Evolutionary conservation across 2,888 invertebrate species (phyloP).

Genomic region (Elaeidobius kamerunicus): DNA sequence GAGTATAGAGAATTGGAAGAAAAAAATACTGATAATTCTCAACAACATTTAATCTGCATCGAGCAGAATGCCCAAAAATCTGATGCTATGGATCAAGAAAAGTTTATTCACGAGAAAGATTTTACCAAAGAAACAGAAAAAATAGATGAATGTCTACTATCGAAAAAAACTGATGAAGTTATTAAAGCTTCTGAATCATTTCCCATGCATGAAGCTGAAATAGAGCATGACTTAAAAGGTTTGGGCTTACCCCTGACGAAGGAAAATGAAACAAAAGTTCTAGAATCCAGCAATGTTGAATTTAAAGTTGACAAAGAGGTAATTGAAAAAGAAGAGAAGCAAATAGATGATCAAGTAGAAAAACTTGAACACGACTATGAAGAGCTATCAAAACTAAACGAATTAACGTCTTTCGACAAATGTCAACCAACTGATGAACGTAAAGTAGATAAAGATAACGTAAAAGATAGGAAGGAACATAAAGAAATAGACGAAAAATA

Average conservation of each 20-base stretch:
- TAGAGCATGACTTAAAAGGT: too few relatives aligned
- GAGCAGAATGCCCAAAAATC: background rate
- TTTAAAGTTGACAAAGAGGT: background rate
- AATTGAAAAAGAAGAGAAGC: slow-evolving; percentile 29
- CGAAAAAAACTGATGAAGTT: too few relatives aligned
- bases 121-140: too few relatives aligned
- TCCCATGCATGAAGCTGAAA: too few relatives aligned
- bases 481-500: slow-evolving; percentile 27
- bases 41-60: too few relatives aligned
- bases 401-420: slow-evolving; percentile 30
- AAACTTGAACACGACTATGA: slow-evolving; percentile 25
- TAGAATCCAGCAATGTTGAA: background rate
- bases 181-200: too few relatives aligned
- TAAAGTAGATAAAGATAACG: slow-evolving; percentile 13
- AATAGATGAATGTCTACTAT: too few relatives aligned
- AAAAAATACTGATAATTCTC: slow-evolving; percentile 14
- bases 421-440: slow-evolving; percentile 17
- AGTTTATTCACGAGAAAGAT: too few relatives aligned
- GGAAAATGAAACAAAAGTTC: too few relatives aligned
- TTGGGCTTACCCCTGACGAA: too few relatives aligned
- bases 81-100: too few relatives aligned
- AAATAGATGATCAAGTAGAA: slow-evolving; percentile 28
- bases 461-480: slow-evolving; percentile 31
- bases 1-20: slow-evolving; percentile 28
- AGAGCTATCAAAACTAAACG: slow-evolving; percentile 14